phyloP scores from a whole-genome alignment of 1,140 invertebrate species.

The Bilobella aurantiaca region DNA sequence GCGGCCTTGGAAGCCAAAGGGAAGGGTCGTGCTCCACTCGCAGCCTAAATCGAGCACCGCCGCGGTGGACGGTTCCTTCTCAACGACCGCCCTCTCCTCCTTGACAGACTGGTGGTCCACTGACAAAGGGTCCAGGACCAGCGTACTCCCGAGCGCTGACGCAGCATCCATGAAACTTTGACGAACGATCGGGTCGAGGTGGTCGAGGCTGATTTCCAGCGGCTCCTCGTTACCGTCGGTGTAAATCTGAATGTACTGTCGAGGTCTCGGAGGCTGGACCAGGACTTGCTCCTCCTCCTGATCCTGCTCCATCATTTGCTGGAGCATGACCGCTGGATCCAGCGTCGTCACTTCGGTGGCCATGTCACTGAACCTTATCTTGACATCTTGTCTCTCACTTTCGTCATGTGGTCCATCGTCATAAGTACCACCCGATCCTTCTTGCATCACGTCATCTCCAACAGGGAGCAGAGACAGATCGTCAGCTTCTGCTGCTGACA shows the following conservation, averaged over 20 bases:
- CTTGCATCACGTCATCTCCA: background rate
- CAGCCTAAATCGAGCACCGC: background rate
- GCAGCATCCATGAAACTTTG: background rate
- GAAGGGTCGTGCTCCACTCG: background rate
- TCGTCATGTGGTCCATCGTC: too few relatives aligned
- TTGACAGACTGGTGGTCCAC: background rate
- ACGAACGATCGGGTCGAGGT: background rate
- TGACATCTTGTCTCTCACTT: too few relatives aligned
- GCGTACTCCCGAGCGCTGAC: background rate
- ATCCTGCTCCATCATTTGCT: too few relatives aligned
- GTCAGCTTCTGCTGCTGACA: background rate
- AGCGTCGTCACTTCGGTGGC: too few relatives aligned
- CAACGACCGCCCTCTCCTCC: background rate
- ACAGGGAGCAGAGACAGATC: too few relatives aligned
- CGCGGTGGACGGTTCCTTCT: background rate
- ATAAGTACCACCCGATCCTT: too few relatives aligned
- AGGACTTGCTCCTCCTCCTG: too few relatives aligned
- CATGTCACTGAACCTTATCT: too few relatives aligned
- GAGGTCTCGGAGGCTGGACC: too few relatives aligned
- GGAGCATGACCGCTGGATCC: too few relatives aligned
- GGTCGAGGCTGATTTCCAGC: background rate
- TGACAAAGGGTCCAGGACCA: background rate
- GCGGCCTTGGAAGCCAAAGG: slow-evolving; percentile 7
- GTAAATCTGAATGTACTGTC: background rate
- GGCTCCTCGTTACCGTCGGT: background rate